These are phyloP conservation scores for Drosophila subpulchrella DNA, from an alignment of 1,140 invertebrate genomes.

Conservation along the genomic window DNA sequence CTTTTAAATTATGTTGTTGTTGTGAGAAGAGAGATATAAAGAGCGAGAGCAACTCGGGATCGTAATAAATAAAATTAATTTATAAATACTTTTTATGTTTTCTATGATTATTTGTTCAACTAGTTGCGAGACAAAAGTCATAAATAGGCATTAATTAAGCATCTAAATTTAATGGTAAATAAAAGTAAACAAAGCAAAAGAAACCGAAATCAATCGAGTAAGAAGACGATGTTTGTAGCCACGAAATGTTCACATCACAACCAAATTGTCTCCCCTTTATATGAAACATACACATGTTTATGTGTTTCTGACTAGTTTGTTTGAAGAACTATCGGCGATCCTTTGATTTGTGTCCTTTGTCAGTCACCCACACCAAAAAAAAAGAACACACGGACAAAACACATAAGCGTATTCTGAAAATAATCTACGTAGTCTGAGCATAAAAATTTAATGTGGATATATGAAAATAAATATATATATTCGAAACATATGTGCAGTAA, in stretches of 20 bases:
- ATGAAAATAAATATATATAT: slow-evolving; percentile 46
- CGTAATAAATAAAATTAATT: slow-evolving; percentile 46
- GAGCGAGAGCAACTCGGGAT: slow-evolving; percentile 45
- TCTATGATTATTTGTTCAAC: slow-evolving; percentile 61
- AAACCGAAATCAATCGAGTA: slow-evolving; percentile 39
- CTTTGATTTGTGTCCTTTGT: slow-evolving; percentile 28
- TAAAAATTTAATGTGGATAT: slow-evolving; percentile 68
- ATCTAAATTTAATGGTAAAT: slow-evolving; percentile 56
- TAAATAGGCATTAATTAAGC: slow-evolving; percentile 66
- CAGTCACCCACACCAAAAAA: slow-evolving; percentile 23
- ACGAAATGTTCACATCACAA: slow-evolving; percentile 64
- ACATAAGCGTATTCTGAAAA: slow-evolving; percentile 66
- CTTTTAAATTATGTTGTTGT: slow-evolving; percentile 72
- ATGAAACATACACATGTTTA: slow-evolving; percentile 35
- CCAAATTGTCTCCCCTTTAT: slow-evolving; percentile 53
- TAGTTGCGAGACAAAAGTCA: slow-evolving; percentile 75
- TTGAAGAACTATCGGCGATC: slow-evolving; percentile 6
- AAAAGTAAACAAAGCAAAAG: slow-evolving; percentile 45
- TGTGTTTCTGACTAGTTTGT: slow-evolving; percentile 32
- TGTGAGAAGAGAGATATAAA: slow-evolving; percentile 43
- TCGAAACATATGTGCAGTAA: slow-evolving; percentile 53
- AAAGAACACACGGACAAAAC: slow-evolving; percentile 17
- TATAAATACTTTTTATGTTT: slow-evolving; percentile 59
- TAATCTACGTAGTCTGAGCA: slow-evolving; percentile 77
- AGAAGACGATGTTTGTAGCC: slow-evolving; percentile 47